Evolutionary conservation across 2,113 vertebrate genomes (phyloP).

Genomic region (Illadopsis cleaveri): DNA sequence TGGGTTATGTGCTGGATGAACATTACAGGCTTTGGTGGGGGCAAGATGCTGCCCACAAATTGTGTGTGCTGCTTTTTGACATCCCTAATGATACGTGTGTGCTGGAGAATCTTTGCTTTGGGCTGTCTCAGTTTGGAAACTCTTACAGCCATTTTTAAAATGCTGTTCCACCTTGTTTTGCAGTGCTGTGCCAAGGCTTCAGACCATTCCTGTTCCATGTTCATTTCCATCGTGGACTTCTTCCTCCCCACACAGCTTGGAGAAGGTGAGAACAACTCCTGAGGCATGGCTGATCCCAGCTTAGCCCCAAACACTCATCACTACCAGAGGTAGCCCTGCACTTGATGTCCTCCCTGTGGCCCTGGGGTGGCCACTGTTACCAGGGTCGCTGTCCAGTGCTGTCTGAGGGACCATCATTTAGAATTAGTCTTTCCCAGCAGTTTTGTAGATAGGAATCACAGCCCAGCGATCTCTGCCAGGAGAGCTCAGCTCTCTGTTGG

Average conservation of each 20-base stretch:
- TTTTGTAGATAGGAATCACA: neutral
- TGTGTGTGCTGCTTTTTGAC: neutral
- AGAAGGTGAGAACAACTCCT: neutral
- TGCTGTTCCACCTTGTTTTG: neutral
- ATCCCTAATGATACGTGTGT: accelerated
- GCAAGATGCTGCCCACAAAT: neutral
- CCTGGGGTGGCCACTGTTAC: neutral
- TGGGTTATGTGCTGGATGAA: neutral
- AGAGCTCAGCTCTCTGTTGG: neutral
- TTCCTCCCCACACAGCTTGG: neutral
- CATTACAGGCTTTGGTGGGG: neutral
- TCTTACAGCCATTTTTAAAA: neutral
- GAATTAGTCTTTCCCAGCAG: neutral
- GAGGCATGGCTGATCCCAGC: neutral
- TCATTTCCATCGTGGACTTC: neutral
- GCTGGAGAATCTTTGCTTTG: neutral
- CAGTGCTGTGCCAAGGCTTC: neutral
- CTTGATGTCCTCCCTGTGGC: neutral
- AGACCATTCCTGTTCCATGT: neutral
- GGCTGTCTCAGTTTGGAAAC: neutral
- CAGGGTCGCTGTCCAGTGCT: neutral
- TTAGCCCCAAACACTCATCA: neutral
- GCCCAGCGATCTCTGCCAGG: neutral
- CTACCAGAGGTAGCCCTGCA: neutral
- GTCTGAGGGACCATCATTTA: neutral